Base-by-base conservation (phyloP, 1,140 invertebrate species). In the Macrosteles quadrilineatus region DNA sequence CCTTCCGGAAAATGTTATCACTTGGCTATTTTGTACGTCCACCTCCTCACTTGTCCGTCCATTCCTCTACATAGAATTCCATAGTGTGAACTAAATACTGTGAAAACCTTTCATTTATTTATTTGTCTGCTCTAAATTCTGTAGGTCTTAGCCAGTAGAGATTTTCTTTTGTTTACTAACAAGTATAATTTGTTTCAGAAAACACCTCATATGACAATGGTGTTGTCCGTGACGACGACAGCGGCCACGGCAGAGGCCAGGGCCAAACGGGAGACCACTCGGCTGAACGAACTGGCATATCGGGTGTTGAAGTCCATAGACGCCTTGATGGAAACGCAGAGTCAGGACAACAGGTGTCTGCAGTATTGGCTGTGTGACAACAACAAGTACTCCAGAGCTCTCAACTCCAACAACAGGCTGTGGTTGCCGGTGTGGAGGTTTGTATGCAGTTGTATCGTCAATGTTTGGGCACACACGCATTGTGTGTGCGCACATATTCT, bases 381-480 rank as follows among this genome's bases (percentile, higher is more conserved):
- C 32, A 90, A 90, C 75, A 85, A 80, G 68, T 83, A 81, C 68
- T 87, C 87, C 0, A 84, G 84, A 66, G 75, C 77, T 21, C 76
- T 83, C 30, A 73, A 76, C 0, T 82, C 84, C 47, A 81, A 78
- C 12, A 84, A 84, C 45, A 84, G 83, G 76, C 84, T 88, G 72
- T 88, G 87, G 86, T 76, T 90, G 55, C 88, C 89, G 14, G 79
- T 90, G 59, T 90, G 88, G 88, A 87, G 88, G 89, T 90, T 82
- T 79, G 78, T 81, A 75, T n/a, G n/a, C n/a, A n/a, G n/a, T n/a
- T 21, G 32, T 59, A 9, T 57, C 43, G 17, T 66, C 21, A 19
- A 66, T 40, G 4, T 30, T 66, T 45, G 3, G 36, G 12, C n/a
- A 36, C 12, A 40, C 25, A n/a, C n/a, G n/a, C n/a, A n/a, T n/a